Conservation (phyloP, 2,888 invertebrate genomes). For the Lasius platythorax region DNA sequence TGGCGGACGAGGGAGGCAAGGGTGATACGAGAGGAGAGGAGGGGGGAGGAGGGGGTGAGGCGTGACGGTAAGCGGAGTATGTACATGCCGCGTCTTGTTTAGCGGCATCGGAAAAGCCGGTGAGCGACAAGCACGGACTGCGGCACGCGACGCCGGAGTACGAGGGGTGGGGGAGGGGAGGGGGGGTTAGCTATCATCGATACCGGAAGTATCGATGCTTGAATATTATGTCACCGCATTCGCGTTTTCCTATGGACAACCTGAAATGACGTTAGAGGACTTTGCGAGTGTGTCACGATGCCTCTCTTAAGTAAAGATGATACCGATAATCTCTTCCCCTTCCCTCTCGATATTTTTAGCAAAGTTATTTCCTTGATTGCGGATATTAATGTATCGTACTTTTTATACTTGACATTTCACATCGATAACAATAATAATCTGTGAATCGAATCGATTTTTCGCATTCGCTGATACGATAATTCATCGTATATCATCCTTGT, state of each 20-base stretch:
- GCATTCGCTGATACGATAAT: neutral
- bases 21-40: constrained; percentile 56
- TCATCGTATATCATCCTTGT: neutral
- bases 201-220: constrained; percentile 44
- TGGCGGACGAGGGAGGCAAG: constrained; percentile 50
- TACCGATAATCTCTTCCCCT: too few relatives aligned
- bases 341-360: neutral
- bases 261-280: neutral
- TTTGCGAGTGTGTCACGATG: neutral
- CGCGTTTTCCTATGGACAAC: neutral
- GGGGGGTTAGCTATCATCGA: constrained; percentile 19
- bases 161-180: neutral
- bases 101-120: constrained; percentile 74
- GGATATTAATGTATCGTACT: neutral
- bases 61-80: constrained; percentile 62
- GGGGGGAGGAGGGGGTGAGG: constrained; percentile 52
- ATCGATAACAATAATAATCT: constrained; percentile 6
- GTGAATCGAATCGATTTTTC: neutral
- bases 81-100: constrained; percentile 75
- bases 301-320: neutral
- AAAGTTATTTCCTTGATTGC: neutral
- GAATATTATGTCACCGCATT: neutral
- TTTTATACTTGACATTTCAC: neutral
- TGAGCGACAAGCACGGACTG: constrained; percentile 69
- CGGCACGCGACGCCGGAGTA: constrained; percentile 69